These are phyloP conservation scores for Kryptopterus vitreolus DNA, from an alignment of 2,797 vertebrate genomes.

Conservation along the genomic window DNA sequence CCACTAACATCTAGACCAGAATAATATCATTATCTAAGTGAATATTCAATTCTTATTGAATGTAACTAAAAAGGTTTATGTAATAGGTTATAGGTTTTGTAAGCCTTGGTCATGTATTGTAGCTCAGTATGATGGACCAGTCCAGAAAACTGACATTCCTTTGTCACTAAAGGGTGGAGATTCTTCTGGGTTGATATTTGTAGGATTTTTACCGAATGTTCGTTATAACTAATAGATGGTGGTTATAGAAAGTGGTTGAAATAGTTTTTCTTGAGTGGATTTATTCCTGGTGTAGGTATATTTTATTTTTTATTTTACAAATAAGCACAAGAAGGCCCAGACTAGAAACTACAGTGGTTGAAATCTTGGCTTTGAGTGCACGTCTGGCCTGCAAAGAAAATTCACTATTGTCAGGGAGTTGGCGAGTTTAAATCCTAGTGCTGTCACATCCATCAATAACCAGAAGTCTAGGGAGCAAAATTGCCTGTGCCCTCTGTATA, in stretches of 20 bases:
- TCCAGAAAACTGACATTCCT: background rate
- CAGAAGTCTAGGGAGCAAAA: background rate
- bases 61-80: no score
- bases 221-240: background rate
- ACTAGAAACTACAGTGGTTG: background rate
- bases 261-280: background rate
- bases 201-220: background rate
- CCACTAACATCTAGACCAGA: conserved; percentile 16
- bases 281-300: background rate
- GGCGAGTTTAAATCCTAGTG: background rate
- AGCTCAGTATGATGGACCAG: background rate
- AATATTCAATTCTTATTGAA: background rate
- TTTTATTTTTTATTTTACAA: background rate
- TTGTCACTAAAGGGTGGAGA: background rate
- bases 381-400: background rate
- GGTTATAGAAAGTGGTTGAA: background rate
- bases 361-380: background rate
- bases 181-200: background rate
- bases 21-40: background rate
- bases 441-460: background rate
- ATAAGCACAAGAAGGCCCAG: background rate
- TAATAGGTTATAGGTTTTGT: no score
- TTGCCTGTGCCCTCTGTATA: background rate
- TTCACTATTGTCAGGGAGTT: background rate
- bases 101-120: background rate